Evolutionary conservation across 2,797 vertebrate genomes (phyloP).

Genomic region (Chelon auratus): DNA sequence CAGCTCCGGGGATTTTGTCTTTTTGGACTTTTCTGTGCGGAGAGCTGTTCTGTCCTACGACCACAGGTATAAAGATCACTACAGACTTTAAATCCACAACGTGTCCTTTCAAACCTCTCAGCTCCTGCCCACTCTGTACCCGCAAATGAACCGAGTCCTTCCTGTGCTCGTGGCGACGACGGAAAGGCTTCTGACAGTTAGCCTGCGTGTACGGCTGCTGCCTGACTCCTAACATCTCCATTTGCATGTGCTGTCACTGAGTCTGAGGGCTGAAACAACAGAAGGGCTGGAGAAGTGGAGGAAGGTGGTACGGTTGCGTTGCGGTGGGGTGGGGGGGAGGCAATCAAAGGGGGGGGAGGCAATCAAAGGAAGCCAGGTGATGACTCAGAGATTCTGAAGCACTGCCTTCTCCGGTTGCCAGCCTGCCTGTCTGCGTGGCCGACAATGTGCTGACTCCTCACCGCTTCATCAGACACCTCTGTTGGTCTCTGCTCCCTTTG

Average conservation of each 20-base stretch:
- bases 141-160: constrained; percentile 24
- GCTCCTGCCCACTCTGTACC: not conserved
- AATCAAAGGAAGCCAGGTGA: constrained; percentile 58
- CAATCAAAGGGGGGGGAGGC: constrained; percentile 15
- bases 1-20: not conserved
- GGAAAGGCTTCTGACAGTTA: constrained; percentile 15
- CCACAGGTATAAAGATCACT: not conserved
- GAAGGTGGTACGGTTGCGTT: not conserved
- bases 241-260: constrained; percentile 53
- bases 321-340: not conserved
- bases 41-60: constrained; percentile 3
- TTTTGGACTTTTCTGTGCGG: not conserved
- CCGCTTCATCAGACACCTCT: constrained; percentile 41
- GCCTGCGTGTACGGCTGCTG: constrained; percentile 11
- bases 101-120: constrained; percentile 15
- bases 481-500: constrained; percentile 35
- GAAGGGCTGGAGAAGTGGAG: constrained; percentile 6
- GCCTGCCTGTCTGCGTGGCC: constrained; percentile 56
- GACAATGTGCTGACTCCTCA: constrained; percentile 64
- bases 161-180: not conserved
- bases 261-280: constrained; percentile 53
- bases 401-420: constrained; percentile 54
- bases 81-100: not conserved
- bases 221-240: constrained; percentile 40
- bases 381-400: constrained; percentile 73